Percentiles rank a stretch among this genome's conserved stretches.
phyloP scores from a whole-genome alignment of 2,888 invertebrate species.

The Athalia circularis region DNA sequence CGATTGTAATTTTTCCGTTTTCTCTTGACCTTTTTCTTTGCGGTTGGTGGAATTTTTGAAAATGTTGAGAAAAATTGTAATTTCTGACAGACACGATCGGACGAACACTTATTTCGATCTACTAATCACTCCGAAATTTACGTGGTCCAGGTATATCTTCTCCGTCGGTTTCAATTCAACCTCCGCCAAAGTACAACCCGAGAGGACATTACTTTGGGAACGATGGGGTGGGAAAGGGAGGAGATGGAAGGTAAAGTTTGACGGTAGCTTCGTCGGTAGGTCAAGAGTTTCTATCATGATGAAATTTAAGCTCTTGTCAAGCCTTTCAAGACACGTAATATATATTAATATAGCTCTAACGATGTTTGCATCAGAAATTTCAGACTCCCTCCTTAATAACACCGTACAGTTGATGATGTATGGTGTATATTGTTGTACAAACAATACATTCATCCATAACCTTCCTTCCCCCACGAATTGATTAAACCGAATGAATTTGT shows the following conservation, averaged over 20 bases:
- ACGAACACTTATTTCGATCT: conserved; percentile 25
- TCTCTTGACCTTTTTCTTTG: neutral
- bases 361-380: neutral
- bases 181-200: conserved; percentile 33
- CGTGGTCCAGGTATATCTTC: conserved; percentile 4
- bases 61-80: neutral
- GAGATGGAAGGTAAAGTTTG: conserved; percentile 20
- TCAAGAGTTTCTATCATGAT: conserved; percentile 42
- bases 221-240: conserved; percentile 18
- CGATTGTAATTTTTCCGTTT: too few relatives aligned
- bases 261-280: conserved; percentile 37
- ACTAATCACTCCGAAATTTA: conserved; percentile 29
- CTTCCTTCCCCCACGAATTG: too few relatives aligned
- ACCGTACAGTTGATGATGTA: too few relatives aligned
- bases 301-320: conserved; percentile 37
- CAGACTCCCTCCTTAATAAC: neutral
- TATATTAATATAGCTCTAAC: neutral
- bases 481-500: too few relatives aligned
- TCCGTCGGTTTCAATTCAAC: neutral
- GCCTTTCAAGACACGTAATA: conserved; percentile 5
- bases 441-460: too few relatives aligned
- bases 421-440: too few relatives aligned
- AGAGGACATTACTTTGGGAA: conserved; percentile 37
- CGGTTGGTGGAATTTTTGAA: too few relatives aligned
- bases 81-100: conserved; percentile 15